Conservation (phyloP, 2,888 invertebrate genomes). For the Cheilosia urbana region DNA sequence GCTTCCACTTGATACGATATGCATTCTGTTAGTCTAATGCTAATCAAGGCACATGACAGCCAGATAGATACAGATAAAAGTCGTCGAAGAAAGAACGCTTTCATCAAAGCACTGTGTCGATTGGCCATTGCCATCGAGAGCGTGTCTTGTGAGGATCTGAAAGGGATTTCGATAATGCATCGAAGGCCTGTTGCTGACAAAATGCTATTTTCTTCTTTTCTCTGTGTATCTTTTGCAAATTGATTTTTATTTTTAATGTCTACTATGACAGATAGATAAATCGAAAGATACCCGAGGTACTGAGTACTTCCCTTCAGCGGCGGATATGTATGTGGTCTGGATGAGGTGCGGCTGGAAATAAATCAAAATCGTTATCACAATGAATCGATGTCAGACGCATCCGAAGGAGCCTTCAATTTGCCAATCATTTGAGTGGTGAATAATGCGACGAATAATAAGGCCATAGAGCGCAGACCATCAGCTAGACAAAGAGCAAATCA, state of each 20-base stretch:
- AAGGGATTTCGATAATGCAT: constrained; percentile 42
- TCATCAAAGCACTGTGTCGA: constrained; percentile 37
- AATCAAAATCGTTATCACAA: constrained; percentile 68
- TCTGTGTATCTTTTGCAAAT: constrained; percentile 34
- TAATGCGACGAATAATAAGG: constrained; percentile 60
- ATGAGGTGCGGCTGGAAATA: constrained; percentile 67
- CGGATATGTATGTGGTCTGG: constrained; percentile 49
- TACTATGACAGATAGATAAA: constrained; percentile 59
- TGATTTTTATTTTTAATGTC: constrained; percentile 51
- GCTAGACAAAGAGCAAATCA: constrained; percentile 49
- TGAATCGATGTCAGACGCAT: constrained; percentile 69
- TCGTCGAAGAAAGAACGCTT: constrained; percentile 31
- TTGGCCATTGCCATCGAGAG: constrained; percentile 38
- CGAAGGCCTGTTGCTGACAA: constrained; percentile 61
- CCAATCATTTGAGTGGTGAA: constrained; percentile 58
- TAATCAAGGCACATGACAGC: constrained; percentile 61
- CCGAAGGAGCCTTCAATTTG: constrained; percentile 63
- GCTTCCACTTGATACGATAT: constrained; percentile 2
- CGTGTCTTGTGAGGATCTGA: constrained; percentile 24
- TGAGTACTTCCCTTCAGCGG: constrained; percentile 47
- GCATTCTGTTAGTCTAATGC: constrained; percentile 54
- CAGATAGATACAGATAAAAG: constrained; percentile 19
- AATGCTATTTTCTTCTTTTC: constrained; percentile 28
- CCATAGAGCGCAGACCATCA: not conserved
- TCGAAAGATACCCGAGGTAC: constrained; percentile 57